Evolutionary conservation across 1,140 invertebrate genomes (phyloP).

Genomic region (Anoplolepis gracilipes): DNA sequence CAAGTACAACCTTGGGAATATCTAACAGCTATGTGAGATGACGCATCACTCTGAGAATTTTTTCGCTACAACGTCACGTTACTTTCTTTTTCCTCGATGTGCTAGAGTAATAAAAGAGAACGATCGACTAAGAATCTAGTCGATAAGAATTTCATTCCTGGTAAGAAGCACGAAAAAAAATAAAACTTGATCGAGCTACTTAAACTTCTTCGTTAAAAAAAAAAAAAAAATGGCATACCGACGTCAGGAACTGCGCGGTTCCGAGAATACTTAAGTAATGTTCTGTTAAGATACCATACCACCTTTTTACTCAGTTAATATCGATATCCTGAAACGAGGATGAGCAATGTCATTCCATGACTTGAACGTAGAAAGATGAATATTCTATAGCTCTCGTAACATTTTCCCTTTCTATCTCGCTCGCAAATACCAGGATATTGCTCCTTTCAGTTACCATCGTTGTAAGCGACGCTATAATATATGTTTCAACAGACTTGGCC

Average conservation of each 20-base stretch:
- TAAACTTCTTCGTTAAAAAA: slow-evolving; percentile 9
- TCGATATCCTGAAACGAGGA: not conserved
- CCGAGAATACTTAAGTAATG: not conserved
- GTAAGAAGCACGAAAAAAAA: not conserved
- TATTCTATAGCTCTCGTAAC: not conserved
- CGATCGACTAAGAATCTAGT: slow-evolving; percentile 1
- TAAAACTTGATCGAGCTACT: not conserved
- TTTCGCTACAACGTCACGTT: slow-evolving; percentile 41
- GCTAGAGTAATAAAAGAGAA: slow-evolving; percentile 3
- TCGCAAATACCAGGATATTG: not conserved
- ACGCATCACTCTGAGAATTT: slow-evolving; percentile 50
- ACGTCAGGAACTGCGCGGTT: slow-evolving; percentile 9
- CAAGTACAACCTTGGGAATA: slow-evolving; percentile 48
- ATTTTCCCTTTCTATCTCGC: not conserved
- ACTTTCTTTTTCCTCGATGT: slow-evolving; percentile 31
- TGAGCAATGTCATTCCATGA: slow-evolving; percentile 1
- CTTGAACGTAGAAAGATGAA: not conserved
- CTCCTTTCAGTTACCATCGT: not conserved
- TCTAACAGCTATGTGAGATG: slow-evolving; percentile 33
- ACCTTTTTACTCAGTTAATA: not conserved
- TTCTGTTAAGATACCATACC: not conserved
- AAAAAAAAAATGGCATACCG: slow-evolving; percentile 1
- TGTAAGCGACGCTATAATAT: not conserved
- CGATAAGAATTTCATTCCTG: slow-evolving; percentile 25
- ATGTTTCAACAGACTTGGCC: not conserved